Evolutionary conservation across 2,113 vertebrate species (phyloP), one percentile per base, ranked within the genome.

Genomic region (Heliornis fulica): DNA sequence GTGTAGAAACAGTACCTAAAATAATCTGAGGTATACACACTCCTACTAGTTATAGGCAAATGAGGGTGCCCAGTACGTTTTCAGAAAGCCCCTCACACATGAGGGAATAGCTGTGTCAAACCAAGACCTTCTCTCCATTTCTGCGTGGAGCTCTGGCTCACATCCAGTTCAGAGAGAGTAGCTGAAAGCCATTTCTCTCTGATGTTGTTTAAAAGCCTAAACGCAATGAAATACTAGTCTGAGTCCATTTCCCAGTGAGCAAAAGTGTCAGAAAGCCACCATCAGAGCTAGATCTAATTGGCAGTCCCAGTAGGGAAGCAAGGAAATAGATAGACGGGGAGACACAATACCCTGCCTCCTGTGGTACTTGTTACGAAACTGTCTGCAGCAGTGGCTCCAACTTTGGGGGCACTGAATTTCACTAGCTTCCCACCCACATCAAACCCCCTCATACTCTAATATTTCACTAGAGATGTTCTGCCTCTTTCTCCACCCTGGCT

Each of bases 221-320:
- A 89, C 70, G 94, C 85, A 96, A 93, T 71, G 84, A 83, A 90
- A 96, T 75, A 81, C 83, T 87, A 92, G 83, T 72, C 63, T 70
- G 87, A 95, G 90, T 89, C 78, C 90, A 90, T 84, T 83, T 96
- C 68, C 78, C 70, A 84, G 80, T 70, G 83, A 94, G 83, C 46
- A 75, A 28, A 87, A 93, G 89, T 89, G 94, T 96, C 94, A 96
- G 91, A 97, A 96, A 94, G 75, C 90, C 76, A 89, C 93, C 71
- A 84, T 91, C 93, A 90, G 88, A 96, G 60, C 36, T 69, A 40
- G 56, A 89, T 91, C 76, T 96, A 96, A 96, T 93, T 95, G 90
- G 43, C 89, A 95, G 41, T 72, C 84, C 83, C 94, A 89, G 78
- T 32, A 94, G 79, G 91, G 65, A 88, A 48, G 72, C 8, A 0